Conservation (phyloP, 2,797 vertebrate species). For the Todus mexicanus region DNA sequence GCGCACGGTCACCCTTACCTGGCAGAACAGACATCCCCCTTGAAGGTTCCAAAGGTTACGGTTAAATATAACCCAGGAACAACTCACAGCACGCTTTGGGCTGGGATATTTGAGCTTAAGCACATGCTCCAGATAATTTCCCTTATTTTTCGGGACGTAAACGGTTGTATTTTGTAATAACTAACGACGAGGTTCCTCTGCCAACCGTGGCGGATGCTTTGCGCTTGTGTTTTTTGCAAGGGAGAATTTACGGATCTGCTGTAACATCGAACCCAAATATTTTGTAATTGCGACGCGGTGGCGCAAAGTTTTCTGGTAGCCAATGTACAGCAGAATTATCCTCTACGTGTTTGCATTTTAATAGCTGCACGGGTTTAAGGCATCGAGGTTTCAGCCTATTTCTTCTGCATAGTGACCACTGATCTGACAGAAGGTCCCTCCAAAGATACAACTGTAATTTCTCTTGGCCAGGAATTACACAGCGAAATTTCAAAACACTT, state of each 20-base stretch:
- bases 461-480: constrained; percentile 74
- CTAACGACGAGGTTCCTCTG: background rate
- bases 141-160: constrained; percentile 30
- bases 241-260: background rate
- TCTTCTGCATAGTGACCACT: constrained; percentile 55
- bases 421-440: constrained; percentile 70
- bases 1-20: constrained; percentile 31
- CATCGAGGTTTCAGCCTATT: constrained; percentile 10
- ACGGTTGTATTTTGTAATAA: constrained; percentile 29
- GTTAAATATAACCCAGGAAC: constrained; percentile 50
- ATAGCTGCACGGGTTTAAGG: constrained; percentile 31
- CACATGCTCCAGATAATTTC: constrained; percentile 30
- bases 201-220: background rate
- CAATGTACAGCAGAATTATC: background rate
- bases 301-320: background rate
- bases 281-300: background rate
- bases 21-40: background rate
- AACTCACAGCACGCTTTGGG: constrained; percentile 36
- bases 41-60: constrained; percentile 19
- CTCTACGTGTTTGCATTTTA: background rate
- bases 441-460: constrained; percentile 76
- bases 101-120: constrained; percentile 51
- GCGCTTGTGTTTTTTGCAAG: background rate
- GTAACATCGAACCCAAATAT: constrained; percentile 21
- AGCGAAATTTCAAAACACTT: constrained; percentile 78